Evolutionary conservation across 2,113 vertebrate species (phyloP).

Genomic region (Mesoclemmys tuberculata): DNA sequence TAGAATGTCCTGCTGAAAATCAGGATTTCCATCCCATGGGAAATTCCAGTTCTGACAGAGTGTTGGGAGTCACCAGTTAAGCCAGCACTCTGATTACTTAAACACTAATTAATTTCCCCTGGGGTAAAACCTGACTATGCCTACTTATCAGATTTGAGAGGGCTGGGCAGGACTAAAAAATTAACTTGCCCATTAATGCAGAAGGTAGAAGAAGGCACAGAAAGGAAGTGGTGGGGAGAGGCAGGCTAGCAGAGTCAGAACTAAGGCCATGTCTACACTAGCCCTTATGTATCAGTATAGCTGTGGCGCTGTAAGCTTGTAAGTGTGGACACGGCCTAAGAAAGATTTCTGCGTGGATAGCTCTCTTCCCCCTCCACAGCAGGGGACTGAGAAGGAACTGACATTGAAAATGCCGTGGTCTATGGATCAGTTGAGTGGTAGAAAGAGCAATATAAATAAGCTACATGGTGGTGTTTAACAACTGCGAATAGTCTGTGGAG

Average conservation of each 20-base stretch:
- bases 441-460: neutral
- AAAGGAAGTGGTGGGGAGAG: neutral
- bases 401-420: neutral
- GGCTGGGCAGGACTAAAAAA: neutral
- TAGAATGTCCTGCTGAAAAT: neutral
- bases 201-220: neutral
- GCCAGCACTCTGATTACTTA: neutral
- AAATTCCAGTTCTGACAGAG: neutral
- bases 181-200: neutral
- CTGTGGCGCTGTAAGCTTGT: too few relatives aligned
- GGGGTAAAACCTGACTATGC: neutral
- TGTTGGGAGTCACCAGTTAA: neutral
- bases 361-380: neutral
- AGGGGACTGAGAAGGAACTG: neutral
- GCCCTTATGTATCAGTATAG: too few relatives aligned
- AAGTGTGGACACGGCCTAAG: neutral
- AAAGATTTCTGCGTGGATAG: neutral
- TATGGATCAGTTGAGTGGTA: neutral
- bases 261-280: neutral
- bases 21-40: neutral
- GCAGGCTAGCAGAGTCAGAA: neutral
- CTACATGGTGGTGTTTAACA: neutral
- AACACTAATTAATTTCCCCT: neutral
- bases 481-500: neutral
- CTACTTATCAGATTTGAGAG: neutral